phyloP scores from a whole-genome alignment of 2,888 invertebrate genomes.

The Parnassius glacialis region DNA sequence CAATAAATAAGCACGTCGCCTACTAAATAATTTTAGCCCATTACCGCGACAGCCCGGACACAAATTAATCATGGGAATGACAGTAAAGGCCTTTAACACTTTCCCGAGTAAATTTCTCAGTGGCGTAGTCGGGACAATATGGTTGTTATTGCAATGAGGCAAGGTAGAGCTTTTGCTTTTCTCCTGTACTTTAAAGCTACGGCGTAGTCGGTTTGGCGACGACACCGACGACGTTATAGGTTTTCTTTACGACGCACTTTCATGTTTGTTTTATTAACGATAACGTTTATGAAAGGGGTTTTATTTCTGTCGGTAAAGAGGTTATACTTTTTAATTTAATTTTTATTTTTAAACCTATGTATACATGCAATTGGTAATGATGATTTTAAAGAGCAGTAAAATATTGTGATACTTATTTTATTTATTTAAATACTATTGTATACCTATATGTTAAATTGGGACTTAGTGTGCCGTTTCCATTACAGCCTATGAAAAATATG shows the following conservation, averaged over 20 bases:
- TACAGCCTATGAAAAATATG: too few relatives aligned
- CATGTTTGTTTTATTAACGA: constrained; percentile 10
- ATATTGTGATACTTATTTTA: too few relatives aligned
- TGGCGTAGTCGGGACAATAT: constrained; percentile 29
- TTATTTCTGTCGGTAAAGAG: too few relatives aligned
- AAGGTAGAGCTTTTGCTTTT: constrained; percentile 22
- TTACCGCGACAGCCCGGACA: constrained; percentile 71
- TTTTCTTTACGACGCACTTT: constrained; percentile 9
- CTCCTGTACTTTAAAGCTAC: constrained; percentile 11
- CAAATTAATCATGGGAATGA: constrained; percentile 76
- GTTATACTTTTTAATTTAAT: too few relatives aligned
- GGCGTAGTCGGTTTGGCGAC: constrained; percentile 17
- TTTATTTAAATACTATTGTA: too few relatives aligned
- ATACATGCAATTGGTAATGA: too few relatives aligned
- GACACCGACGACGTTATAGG: constrained; percentile 14
- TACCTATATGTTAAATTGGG: too few relatives aligned
- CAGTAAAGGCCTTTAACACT: constrained; percentile 75
- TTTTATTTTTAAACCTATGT: too few relatives aligned
- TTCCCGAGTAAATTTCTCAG: constrained; percentile 45
- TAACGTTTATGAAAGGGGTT: too few relatives aligned
- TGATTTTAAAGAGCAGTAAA: too few relatives aligned
- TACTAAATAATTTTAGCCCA: constrained; percentile 78
- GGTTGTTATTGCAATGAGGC: constrained; percentile 35
- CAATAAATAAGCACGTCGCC: constrained; percentile 70
- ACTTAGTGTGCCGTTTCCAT: too few relatives aligned